Evolutionary conservation across 2,888 invertebrate species (phyloP).

Genomic region (Epinotia demarniana): DNA sequence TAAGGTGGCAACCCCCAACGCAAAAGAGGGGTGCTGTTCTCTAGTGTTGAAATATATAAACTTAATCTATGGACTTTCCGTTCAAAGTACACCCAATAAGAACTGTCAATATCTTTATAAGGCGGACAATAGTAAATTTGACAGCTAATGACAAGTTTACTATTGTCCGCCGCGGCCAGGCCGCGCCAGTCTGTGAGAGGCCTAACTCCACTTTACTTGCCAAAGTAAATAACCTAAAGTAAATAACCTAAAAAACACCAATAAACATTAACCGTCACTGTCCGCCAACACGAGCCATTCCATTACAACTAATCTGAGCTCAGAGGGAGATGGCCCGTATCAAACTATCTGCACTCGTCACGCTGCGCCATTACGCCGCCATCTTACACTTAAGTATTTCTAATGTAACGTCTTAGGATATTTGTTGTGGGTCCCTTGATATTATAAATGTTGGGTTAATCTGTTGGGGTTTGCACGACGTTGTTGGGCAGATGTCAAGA

Average conservation of each 20-base stretch:
- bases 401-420: conserved; percentile 28
- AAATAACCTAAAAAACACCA: conserved; percentile 5
- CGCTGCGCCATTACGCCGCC: conserved; percentile 56
- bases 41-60: no score
- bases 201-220: no score
- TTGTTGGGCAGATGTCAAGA: neutral
- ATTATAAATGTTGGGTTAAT: conserved; percentile 31
- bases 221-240: neutral
- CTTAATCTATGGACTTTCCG: no score
- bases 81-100: no score
- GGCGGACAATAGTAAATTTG: no score
- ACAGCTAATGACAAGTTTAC: no score
- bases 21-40: no score
- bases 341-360: conserved; percentile 59
- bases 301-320: conserved; percentile 34
- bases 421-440: conserved; percentile 24
- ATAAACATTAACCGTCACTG: conserved; percentile 5
- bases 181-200: no score
- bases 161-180: no score
- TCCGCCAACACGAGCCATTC: conserved; percentile 12
- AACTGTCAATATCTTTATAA: no score
- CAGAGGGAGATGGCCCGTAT: conserved; percentile 47
- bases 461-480: neutral
- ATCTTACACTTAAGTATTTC: conserved; percentile 44
- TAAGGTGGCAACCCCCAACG: no score